Conservation (phyloP, 2,113 vertebrate genomes). For the Muntiacus muntjak region DNA sequence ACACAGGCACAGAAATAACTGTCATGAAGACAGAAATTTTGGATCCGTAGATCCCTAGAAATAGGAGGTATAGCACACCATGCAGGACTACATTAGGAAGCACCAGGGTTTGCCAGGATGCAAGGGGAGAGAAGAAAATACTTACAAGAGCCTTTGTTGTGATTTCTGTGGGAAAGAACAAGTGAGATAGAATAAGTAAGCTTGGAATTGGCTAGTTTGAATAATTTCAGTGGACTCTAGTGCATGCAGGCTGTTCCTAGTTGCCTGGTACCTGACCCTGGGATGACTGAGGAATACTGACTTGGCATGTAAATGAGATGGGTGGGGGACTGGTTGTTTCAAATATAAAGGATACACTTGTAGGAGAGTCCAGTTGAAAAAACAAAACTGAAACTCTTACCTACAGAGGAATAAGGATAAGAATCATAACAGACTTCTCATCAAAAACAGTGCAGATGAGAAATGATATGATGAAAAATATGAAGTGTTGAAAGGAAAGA, state of each 20-base stretch:
- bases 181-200: too few relatives aligned
- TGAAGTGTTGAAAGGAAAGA: not conserved
- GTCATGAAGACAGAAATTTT: not conserved
- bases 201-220: not conserved
- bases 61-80: fast-evolving
- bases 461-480: not conserved
- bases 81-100: too few relatives aligned
- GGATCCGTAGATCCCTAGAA: not conserved
- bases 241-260: not conserved
- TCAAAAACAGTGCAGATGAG: not conserved
- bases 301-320: not conserved
- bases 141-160: not conserved
- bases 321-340: not conserved
- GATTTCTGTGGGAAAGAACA: not conserved
- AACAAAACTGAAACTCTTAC: not conserved
- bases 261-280: not conserved
- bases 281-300: not conserved
- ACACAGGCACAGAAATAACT: not conserved
- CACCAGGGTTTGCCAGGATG: not conserved
- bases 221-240: not conserved
- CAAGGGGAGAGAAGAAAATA: not conserved
- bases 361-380: not conserved
- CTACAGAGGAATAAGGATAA: not conserved
- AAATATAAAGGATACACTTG: not conserved
- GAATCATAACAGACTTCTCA: not conserved